Evolutionary conservation across 1,140 invertebrate genomes (phyloP).

Genomic region (Drosophila sproati): DNA sequence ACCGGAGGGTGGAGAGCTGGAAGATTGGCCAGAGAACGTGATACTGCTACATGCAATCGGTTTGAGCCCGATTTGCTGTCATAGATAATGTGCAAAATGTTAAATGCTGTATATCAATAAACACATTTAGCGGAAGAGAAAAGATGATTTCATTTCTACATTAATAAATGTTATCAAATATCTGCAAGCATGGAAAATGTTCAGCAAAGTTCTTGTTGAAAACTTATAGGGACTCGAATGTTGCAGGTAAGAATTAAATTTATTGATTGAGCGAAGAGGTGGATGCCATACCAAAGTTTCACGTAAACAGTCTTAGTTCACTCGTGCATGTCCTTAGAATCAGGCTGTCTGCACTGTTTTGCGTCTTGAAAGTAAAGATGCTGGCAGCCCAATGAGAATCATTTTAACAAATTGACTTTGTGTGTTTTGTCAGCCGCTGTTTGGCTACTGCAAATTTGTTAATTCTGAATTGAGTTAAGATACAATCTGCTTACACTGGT

Average conservation of each 20-base stretch:
- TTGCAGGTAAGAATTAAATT: neutral
- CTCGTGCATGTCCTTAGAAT: neutral
- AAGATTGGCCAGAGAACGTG: conserved; percentile 26
- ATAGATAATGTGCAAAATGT: conserved; percentile 27
- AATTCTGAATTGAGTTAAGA: conserved; percentile 77
- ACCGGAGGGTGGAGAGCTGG: conserved; percentile 9
- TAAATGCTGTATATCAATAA: conserved; percentile 9
- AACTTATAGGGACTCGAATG: neutral
- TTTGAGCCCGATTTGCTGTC: conserved; percentile 47
- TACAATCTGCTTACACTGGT: conserved; percentile 78
- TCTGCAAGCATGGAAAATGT: neutral
- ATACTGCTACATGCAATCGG: conserved; percentile 55
- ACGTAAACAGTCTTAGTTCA: neutral
- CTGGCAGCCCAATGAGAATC: conserved; percentile 34
- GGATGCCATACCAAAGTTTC: neutral
- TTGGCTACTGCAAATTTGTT: conserved; percentile 71
- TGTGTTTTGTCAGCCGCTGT: conserved; percentile 71
- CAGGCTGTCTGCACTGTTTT: neutral
- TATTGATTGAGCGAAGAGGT: neutral
- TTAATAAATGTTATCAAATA: conserved; percentile 20
- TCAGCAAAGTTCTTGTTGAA: neutral
- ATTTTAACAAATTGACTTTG: conserved; percentile 72
- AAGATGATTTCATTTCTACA: neutral
- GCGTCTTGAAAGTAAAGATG: conserved; percentile 25
- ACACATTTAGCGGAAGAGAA: conserved; percentile 6